Base-by-base conservation (phyloP, 2,888 invertebrate species). In the Choristoneura rosaceana region DNA sequence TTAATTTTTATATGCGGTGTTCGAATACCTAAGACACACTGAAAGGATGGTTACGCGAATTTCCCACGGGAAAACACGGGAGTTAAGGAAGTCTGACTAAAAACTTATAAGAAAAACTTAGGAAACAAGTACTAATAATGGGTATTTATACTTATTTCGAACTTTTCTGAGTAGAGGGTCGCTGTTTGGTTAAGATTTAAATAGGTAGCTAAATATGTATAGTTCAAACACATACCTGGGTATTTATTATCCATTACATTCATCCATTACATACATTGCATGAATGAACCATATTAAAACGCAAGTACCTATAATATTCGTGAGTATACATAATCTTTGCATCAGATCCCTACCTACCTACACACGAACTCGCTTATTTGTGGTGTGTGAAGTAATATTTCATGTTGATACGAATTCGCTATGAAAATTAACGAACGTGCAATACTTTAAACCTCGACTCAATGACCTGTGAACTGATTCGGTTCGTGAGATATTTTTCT, bases 401-500 rank as follows among this genome's bases (percentile, higher is more conserved):
- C 73, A 58, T 66, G 70, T 71, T 73, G 73, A 74, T 75, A 69
- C 43, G 64, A 70, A 70, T 71, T 76, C 69, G 73, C 58, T 61
- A 73, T 75, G 74, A 69, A 76, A 74, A 67, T 69, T 63, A 75
- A 71, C 69, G 70, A 62, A 75, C 79, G 79, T 81, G 80, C 83
- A 78, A 79, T 82, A 81, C 76, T 76, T 80, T 75, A 77, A 69
- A 75, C 69, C 75, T 77, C 74, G 78, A 81, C 76, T 79, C 84
- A 81, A 81, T 83, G 85, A 86, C 85, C 85, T 78, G 76, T 75
- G 76, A 74, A 76, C 74, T 77, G 88, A 88, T 88, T 81, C 69
- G 63, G 77, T 87, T 88, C 88, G 88, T 88, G 88, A 87, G 87
- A 89, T 89, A 85, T 70, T 75, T 83, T 25, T 82, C 80, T 82